Evolutionary conservation across 1,140 invertebrate genomes (phyloP), one percentile per base, ranked within the genome.

Genomic region (Macrosteles quadrilineatus): DNA sequence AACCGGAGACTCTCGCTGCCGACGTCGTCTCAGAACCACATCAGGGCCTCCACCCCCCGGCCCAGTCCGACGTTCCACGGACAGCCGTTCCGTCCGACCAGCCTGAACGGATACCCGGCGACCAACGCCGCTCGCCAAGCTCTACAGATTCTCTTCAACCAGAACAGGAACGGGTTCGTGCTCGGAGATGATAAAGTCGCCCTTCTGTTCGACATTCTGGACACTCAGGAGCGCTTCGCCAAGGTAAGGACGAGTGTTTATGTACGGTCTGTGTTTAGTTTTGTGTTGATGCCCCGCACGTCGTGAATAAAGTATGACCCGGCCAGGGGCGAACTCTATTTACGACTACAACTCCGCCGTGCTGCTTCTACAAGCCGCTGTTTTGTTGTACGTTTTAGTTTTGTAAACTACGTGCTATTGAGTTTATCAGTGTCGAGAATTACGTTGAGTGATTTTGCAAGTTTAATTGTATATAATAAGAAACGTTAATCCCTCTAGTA

Each of bases 171-270:
- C 76, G 89, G 89, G 1, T 90, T 91, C 78, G 87, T 88, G 71
- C 87, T 90, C 73, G 84, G 88, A 78, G 89, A 91, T 73, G 89
- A 92, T 78, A 90, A 90, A 76, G 84, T 93, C 73, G 86, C 87
- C 12, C 83, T 93, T 14, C 91, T 91, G 78, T 87, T 91, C 75
- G 91, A 93, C 71, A 92, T 93, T 71, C 83, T 92, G 75, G 90
- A 91, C 75, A 88, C 89, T 14, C 91, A 92, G 81, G 89, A 92
- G 79, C 83, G 86, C 76, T 90, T 93, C 75, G 89, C 90, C 76
- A 87, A 91, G 90, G 90, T 92, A 82, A 81, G 65, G 74, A n/a
- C n/a, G 50, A 3, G 3, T 27, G 19, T 27, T 55, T 36, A 36
- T 36, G 32, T 36, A 36, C 32, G 32, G 32, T 36, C 32, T 36